Evolutionary conservation across 1,140 invertebrate species (phyloP), one percentile per base, ranked within the genome.

Genomic region (Coboldia fuscipes): DNA sequence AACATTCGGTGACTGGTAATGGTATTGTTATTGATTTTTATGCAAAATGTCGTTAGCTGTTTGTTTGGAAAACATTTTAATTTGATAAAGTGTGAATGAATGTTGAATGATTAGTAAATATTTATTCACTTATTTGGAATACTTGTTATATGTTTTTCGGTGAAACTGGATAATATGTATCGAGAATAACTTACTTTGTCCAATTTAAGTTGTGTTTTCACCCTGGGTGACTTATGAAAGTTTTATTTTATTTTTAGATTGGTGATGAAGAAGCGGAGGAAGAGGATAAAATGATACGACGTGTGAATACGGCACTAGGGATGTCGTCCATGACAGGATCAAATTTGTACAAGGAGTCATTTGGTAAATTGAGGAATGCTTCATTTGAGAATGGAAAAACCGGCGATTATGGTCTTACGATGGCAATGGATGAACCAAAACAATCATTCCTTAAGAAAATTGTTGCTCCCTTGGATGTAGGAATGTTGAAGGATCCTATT

Each of bases 401-500:
- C 14, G 8, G 13, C 4, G 28, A 30, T 8, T 14, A n/a, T 4
- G 34, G 37, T 15, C 13, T 34, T 9, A 19, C 16, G 17, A 31
- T 30, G 17, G 14, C 37, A 20, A 8, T n/a, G 30, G 8, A 37
- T 12, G 44, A 51, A 12, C 48, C 53, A 33, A 46, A 56, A 36
- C 49, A 55, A n/a, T 51, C 57, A 18, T 66, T 64, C 37, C 49
- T 64, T 37, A 58, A 45, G 34, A 55, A 59, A 30, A 67, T 67
- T 39, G 61, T 65, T 39, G 54, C 50, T 33, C 42, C 66, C n/a
- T 70, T 67, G 48, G 70, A 71, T 45, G 55, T 72, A 31, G 68
- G 70, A 46, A 52, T 75, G 43, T 47, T 73, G 17, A 66, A 67
- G 58, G 65, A 72, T 50, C 59, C 59, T 41, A 66, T 67, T 14